Base-by-base conservation (phyloP, 64 coral and sea anemone species). In the Pachyseris speciosa region DNA sequence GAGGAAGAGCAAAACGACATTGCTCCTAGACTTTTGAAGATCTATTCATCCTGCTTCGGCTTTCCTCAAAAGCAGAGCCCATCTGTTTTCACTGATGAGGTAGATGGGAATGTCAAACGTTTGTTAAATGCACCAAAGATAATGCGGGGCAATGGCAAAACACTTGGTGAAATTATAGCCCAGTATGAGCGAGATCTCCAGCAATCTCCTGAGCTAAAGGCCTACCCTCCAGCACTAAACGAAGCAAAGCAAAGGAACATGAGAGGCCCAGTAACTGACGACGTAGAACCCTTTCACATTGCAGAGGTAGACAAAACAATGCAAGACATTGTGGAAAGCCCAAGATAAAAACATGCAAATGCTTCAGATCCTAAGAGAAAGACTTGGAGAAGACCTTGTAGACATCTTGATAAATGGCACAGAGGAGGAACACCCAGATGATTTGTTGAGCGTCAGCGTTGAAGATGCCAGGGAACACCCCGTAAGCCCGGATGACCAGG, bases 311-410 rank as follows among this genome's bases (percentile, higher is more conserved):
- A 87, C 11, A 42, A 52, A 25, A 53, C 9, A 15, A 26, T 73
- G n/a, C 31, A 87, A 74, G 45, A 25, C 27, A 53, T 87, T 29
- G 9, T 29, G 27, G 22, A 87, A 45, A 43, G 29, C 39, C 30
- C 68, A 87, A 20, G 51, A 59, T 4, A 58, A 87, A 22, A 58
- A 38, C 25, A 24, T 57, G 15, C 30, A 71, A 72, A 57, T 87
- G 39, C 60, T 93, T 10, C 16, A 22, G 3, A 45, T 44, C 16
- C 67, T 92, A 17, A 85, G 61, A 39, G 91, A 80, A 31, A 93
- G 41, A 9, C 39, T 80, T 45, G 95, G 91, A 27, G 32, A 84
- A 60, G 91, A 96, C 32, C 52, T 96, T 67, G 44, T 80, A 4
- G 9, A 49, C 22, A 91, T 79, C 59, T 74, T 92, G 64, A 27